Percentiles rank a stretch among this genome's conserved stretches.
These are phyloP conservation scores for Cacatua alba DNA, from an alignment of 2,113 vertebrate genomes.

Conservation along the genomic window DNA sequence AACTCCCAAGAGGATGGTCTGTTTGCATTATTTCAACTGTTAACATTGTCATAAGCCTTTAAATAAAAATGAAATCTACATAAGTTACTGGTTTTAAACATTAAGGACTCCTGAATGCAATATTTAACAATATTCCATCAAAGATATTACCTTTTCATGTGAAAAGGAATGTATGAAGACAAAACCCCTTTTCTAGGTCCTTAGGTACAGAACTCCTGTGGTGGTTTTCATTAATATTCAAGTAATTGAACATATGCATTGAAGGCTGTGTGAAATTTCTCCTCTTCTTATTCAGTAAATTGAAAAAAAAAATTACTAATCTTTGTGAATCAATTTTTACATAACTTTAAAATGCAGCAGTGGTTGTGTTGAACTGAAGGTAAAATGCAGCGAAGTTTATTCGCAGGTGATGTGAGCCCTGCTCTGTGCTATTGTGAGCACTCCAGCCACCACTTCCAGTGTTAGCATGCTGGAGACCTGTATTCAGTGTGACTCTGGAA, in stretches of 20 bases:
- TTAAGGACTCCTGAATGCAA: constrained; percentile 13
- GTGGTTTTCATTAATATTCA: not conserved
- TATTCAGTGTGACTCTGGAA: fast-evolving
- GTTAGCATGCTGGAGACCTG: not conserved
- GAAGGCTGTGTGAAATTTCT: not conserved
- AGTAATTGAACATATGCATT: constrained; percentile 28
- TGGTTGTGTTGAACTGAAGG: not conserved
- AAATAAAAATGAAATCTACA: constrained; percentile 60
- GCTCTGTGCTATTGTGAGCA: not conserved
- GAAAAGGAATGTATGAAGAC: constrained; percentile 21
- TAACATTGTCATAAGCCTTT: constrained; percentile 16
- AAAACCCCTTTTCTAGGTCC: not conserved
- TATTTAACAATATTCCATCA: constrained; percentile 50
- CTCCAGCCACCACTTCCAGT: not conserved
- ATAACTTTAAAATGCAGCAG: not conserved
- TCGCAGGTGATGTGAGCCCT: not conserved
- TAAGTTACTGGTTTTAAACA: constrained; percentile 44
- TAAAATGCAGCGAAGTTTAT: not conserved
- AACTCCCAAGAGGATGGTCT: not conserved
- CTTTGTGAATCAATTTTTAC: constrained; percentile 12
- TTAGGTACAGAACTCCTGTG: constrained; percentile 6
- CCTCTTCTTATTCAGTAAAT: not conserved
- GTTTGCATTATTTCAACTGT: constrained; percentile 47
- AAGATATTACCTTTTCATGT: constrained; percentile 50
- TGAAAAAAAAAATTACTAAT: not conserved